phyloP scores from a whole-genome alignment of 2,888 invertebrate species.

The Metopia argyrocephala region DNA sequence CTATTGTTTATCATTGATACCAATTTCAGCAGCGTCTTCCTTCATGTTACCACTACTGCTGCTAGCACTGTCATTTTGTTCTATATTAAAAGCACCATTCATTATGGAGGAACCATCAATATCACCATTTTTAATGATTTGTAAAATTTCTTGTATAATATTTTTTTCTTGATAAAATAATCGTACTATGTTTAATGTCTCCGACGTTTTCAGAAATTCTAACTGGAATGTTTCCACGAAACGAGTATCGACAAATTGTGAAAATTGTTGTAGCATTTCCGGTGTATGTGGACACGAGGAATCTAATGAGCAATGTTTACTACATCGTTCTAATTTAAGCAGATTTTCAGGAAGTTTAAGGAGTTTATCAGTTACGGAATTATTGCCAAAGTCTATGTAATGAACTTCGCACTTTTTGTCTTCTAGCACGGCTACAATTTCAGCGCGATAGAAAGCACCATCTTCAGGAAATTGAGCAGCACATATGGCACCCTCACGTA shows the following conservation, averaged over 20 bases:
- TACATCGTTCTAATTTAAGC: slow-evolving; percentile 80
- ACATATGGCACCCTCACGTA: slow-evolving; percentile 81
- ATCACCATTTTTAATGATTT: slow-evolving; percentile 60
- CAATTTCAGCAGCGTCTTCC: neutral
- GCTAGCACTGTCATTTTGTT: slow-evolving; percentile 1
- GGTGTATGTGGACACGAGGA: slow-evolving; percentile 81
- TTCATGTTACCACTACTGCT: slow-evolving; percentile 33
- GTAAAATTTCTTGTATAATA: slow-evolving; percentile 71
- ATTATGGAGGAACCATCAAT: neutral
- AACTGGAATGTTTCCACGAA: slow-evolving; percentile 79
- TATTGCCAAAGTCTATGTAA: slow-evolving; percentile 86
- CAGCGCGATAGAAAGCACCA: slow-evolving; percentile 93
- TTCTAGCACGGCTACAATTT: slow-evolving; percentile 86
- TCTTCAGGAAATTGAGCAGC: slow-evolving; percentile 90
- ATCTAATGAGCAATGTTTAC: slow-evolving; percentile 83
- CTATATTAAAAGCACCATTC: slow-evolving; percentile 17
- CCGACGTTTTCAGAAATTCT: slow-evolving; percentile 72
- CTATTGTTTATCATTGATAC: slow-evolving; percentile 30
- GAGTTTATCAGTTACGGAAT: slow-evolving; percentile 81
- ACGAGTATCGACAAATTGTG: slow-evolving; percentile 83
- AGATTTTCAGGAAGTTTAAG: slow-evolving; percentile 82
- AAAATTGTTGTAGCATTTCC: slow-evolving; percentile 82
- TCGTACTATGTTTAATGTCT: slow-evolving; percentile 69
- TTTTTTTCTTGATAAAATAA: slow-evolving; percentile 76
- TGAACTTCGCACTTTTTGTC: slow-evolving; percentile 86